Evolutionary conservation across 2,797 vertebrate species (phyloP).

Genomic region (Lepilemur septentrionalis): DNA sequence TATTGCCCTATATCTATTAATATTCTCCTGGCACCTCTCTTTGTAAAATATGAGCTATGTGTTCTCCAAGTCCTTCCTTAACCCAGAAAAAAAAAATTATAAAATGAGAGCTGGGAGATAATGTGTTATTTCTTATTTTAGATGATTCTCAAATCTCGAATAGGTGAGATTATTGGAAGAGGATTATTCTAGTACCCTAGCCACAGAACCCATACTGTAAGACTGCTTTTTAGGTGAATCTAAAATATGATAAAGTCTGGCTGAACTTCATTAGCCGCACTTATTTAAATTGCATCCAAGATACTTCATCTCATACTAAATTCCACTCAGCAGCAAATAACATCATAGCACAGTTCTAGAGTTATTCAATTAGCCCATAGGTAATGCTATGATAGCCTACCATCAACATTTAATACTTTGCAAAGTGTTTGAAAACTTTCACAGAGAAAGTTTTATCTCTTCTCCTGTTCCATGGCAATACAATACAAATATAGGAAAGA

Average conservation of each 20-base stretch:
- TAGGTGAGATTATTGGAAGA: neutral
- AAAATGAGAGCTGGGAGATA: neutral
- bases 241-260: neutral
- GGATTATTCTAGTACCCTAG: neutral
- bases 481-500: conserved; percentile 4
- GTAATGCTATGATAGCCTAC: neutral
- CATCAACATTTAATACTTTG: neutral
- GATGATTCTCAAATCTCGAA: neutral
- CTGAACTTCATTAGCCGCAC: neutral
- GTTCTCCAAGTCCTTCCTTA: neutral
- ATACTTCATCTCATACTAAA: neutral
- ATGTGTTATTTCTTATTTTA: neutral
- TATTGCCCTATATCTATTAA: neutral
- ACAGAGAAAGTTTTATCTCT: neutral
- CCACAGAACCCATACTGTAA: neutral
- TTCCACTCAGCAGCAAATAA: neutral
- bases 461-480: neutral
- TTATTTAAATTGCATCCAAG: neutral
- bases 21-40: neutral
- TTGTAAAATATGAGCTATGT: neutral
- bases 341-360: neutral
- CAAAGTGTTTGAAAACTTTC: neutral
- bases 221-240: neutral
- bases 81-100: neutral
- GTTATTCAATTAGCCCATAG: neutral